Conservation (phyloP, 2,888 invertebrate genomes). For the Cristatella mucedo region DNA sequence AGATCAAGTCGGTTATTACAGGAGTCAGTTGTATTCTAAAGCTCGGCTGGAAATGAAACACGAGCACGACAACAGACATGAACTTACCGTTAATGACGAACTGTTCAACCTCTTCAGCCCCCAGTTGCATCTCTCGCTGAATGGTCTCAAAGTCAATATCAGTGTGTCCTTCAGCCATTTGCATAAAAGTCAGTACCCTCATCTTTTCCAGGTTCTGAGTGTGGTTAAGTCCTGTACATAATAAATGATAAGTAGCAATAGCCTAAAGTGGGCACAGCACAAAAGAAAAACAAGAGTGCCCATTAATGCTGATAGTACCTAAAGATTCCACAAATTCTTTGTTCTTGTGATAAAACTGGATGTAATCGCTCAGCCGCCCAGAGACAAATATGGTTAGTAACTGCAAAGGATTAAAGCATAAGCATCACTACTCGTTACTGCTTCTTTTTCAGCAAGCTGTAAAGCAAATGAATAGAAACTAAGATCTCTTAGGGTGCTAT, state of each 20-base stretch:
- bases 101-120: constrained; percentile 71
- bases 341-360: constrained; percentile 76
- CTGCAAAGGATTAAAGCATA: constrained; percentile 22
- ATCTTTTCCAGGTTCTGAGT: constrained; percentile 91
- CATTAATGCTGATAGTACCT: too few relatives aligned
- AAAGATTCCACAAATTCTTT: constrained; percentile 63
- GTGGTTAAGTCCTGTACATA: constrained; percentile 55
- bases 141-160: constrained; percentile 83
- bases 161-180: constrained; percentile 77
- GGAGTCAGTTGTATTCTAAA: neutral
- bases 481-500: too few relatives aligned
- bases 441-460: too few relatives aligned
- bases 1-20: neutral
- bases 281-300: too few relatives aligned
- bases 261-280: too few relatives aligned
- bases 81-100: constrained; percentile 73
- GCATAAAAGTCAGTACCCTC: constrained; percentile 89
- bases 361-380: constrained; percentile 77
- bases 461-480: neutral
- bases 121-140: constrained; percentile 69
- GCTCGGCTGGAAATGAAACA: neutral
- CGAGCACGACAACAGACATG: neutral
- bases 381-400: constrained; percentile 82
- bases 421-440: too few relatives aligned
- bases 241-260: too few relatives aligned